Percentiles rank a stretch among this genome's conserved stretches.
Evolutionary conservation across 2,888 invertebrate species (phyloP).

Genomic region (Xanthia togata): DNA sequence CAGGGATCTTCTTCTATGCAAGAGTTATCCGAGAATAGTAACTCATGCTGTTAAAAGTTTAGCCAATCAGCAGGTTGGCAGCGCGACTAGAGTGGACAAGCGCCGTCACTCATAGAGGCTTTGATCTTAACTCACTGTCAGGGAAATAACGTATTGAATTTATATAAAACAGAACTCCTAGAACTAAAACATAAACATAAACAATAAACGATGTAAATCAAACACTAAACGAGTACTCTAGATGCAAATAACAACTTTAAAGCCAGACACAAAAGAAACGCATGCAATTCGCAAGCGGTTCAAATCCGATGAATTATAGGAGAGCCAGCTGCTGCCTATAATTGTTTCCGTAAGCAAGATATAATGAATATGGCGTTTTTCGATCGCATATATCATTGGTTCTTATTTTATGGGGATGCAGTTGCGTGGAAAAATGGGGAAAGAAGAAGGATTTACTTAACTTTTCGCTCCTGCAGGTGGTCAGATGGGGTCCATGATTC

Average conservation of each 20-base stretch:
- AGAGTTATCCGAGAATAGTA: background rate
- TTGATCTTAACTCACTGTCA: background rate
- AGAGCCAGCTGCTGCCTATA: slow-evolving; percentile 68
- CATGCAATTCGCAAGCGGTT: slow-evolving; percentile 51
- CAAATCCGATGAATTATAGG: slow-evolving; percentile 72
- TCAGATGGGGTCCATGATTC: background rate
- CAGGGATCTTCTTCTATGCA: background rate
- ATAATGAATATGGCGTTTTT: slow-evolving; percentile 68
- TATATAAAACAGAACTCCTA: background rate
- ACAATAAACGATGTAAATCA: slow-evolving; percentile 34
- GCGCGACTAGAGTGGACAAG: background rate
- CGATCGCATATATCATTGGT: slow-evolving; percentile 54
- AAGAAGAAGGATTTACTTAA: background rate
- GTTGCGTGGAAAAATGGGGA: background rate
- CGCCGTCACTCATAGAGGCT: background rate
- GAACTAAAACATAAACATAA: no score
- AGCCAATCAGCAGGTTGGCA: background rate
- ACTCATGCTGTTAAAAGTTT: background rate
- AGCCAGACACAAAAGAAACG: slow-evolving; percentile 63
- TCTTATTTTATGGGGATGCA: slow-evolving; percentile 36
- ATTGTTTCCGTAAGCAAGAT: slow-evolving; percentile 76
- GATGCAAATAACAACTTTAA: slow-evolving; percentile 52
- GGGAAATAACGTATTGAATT: background rate
- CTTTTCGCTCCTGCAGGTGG: background rate
- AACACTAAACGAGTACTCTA: slow-evolving; percentile 37